Evolutionary conservation across 2,888 invertebrate genomes (phyloP), one percentile per base, ranked within the genome.

Genomic region (Eilema depressum): DNA sequence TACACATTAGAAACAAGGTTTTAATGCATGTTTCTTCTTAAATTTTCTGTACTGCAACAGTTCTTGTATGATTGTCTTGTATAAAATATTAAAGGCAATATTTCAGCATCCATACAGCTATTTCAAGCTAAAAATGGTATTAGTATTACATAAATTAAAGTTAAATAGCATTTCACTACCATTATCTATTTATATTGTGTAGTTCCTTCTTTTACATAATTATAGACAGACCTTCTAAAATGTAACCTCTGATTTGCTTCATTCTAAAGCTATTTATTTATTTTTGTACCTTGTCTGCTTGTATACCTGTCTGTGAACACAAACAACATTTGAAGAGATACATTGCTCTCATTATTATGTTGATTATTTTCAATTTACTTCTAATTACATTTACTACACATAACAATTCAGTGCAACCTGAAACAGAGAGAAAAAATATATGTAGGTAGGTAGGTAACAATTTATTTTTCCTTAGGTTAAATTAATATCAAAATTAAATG

Each of bases 11-110:
- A 33, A 61, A 33, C 20, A 4, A 61, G n/a, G 5, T 17, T 25
- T 25, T 23, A 37, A 62, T 25, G 14, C 23, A 25, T 0, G 28
- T 63, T 33, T 53, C 10, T 76, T 68, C 20, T 70, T 67, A 68
- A 69, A 64, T 66, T 63, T 47, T 63, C 73, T 68, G n/a, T 67
- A 41, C 20, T 3, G 7, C 23, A 53, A n/a, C 53, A 53, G 53
- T 53, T 8, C 8, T n/a, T n/a, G n/a, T n/a, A 10, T 20, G 53
- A n/a, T 53, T n/a, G 8, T 53, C 47, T 47, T 20, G 1, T 20
- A 4, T 10, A 53, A 10, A 8, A 53, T 53, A 53, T n/a, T 53
- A 3, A n/a, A 53, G n/a, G n/a, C n/a, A 53, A 53, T 53, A n/a
- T 53, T 53, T 53, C 53, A 53, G 53, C n/a, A n/a, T n/a, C 20